A percentile compares a stretch with the other conserved stretches of the same genome.
These are phyloP conservation scores for Motacilla tschutschensis DNA, from an alignment of 2,113 vertebrate species.

Conservation along the genomic window DNA sequence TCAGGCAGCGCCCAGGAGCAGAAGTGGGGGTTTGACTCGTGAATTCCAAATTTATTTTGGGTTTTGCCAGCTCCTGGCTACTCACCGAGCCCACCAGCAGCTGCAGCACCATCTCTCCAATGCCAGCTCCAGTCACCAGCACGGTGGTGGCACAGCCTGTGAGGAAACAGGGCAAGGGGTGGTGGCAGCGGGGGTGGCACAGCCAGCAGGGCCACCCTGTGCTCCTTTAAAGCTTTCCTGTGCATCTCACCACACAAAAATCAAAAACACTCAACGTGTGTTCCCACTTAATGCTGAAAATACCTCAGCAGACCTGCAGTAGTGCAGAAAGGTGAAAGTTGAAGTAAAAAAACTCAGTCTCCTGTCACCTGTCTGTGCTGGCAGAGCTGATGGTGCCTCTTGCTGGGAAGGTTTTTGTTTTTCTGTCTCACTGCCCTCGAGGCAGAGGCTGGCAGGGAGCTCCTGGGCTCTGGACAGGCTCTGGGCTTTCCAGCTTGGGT, in stretches of 20 bases:
- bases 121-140: conserved; percentile 88
- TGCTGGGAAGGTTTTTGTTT: neutral
- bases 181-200: neutral
- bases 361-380: neutral
- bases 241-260: fast-evolving
- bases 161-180: neutral
- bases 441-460: neutral
- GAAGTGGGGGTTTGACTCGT: fast-evolving
- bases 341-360: neutral
- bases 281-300: fast-evolving
- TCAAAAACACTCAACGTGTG: fast-evolving
- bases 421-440: neutral
- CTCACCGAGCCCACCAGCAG: conserved; percentile 88
- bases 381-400: neutral
- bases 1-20: neutral
- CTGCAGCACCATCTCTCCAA: conserved; percentile 93
- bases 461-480: neutral
- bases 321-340: neutral
- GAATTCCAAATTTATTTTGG: neutral
- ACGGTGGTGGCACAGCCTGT: conserved; percentile 92
- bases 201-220: neutral
- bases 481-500: too few species aligned
- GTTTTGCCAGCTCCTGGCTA: neutral
- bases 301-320: neutral
- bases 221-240: neutral